Conservation (phyloP, 2,888 invertebrate genomes). For the Drosophila kanekoi region DNA sequence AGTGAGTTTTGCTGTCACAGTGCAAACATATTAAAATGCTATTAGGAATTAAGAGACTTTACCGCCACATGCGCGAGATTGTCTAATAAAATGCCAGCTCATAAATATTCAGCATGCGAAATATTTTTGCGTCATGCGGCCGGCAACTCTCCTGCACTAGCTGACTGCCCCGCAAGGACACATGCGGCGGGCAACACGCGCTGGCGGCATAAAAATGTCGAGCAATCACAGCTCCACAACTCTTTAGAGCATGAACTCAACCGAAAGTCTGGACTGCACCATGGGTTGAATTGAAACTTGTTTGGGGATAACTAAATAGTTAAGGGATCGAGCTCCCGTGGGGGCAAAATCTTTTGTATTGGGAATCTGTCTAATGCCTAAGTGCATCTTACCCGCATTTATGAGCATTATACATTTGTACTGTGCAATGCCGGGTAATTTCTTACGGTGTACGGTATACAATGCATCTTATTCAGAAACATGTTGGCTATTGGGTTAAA, state of each 20-base stretch:
- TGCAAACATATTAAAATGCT: slow-evolving; percentile 61
- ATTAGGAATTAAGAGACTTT: slow-evolving; percentile 55
- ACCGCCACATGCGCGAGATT: slow-evolving; percentile 56
- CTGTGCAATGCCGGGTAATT: too few species aligned
- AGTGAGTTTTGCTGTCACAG: slow-evolving; percentile 10
- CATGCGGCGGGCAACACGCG: slow-evolving; percentile 57
- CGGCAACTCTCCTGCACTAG: slow-evolving; percentile 5
- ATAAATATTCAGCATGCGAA: slow-evolving; percentile 71
- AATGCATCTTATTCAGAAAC: too few species aligned
- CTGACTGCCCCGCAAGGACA: slow-evolving; percentile 23
- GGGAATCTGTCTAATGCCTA: too few species aligned
- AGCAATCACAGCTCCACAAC: slow-evolving; percentile 60
- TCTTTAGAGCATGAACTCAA: slow-evolving; percentile 25
- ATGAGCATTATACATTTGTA: too few species aligned
- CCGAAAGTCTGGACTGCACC: background rate
- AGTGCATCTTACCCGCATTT: too few species aligned
- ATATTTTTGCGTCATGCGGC: slow-evolving; percentile 43
- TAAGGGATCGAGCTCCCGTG: too few species aligned
- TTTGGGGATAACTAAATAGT: too few species aligned
- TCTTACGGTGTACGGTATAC: too few species aligned
- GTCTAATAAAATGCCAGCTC: slow-evolving; percentile 74
- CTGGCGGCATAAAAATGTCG: slow-evolving; percentile 63
- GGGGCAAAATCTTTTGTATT: too few species aligned
- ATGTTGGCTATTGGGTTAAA: too few species aligned
- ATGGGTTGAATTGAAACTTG: background rate